phyloP scores from a whole-genome alignment of 2,888 invertebrate genomes.

The Lomographa bimaculata region DNA sequence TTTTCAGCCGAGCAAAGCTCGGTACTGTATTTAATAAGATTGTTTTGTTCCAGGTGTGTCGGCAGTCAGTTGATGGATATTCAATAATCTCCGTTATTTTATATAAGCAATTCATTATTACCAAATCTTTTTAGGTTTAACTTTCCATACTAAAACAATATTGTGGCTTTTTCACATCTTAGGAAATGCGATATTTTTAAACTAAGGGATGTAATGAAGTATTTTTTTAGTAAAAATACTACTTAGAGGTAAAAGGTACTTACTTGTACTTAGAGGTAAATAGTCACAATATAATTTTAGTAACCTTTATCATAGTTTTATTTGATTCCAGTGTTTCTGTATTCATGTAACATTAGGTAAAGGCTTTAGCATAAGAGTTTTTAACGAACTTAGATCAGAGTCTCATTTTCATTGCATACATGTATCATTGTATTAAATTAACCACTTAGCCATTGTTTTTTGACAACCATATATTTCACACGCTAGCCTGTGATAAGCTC shows the following conservation, averaged over 20 bases:
- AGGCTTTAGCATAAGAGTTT: constrained; percentile 28
- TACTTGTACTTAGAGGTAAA: too few relatives aligned
- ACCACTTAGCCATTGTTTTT: constrained; percentile 9
- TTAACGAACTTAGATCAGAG: too few relatives aligned
- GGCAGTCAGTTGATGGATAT: constrained; percentile 26
- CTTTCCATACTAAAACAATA: constrained; percentile 41
- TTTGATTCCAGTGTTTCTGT: constrained; percentile 18
- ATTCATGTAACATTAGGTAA: constrained; percentile 15
- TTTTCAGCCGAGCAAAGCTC: too few relatives aligned
- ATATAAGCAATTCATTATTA: constrained; percentile 63
- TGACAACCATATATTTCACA: constrained; percentile 39
- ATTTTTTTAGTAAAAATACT: too few relatives aligned
- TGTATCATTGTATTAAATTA: constrained; percentile 6
- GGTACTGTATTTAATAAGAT: neutral
- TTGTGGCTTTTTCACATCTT: constrained; percentile 48
- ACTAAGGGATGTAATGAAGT: neutral
- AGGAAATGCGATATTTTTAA: constrained; percentile 11
- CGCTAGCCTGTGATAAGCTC: constrained; percentile 75
- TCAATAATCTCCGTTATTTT: constrained; percentile 61
- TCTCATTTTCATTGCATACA: constrained; percentile 14
- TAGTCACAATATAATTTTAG: neutral
- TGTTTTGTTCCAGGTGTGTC: constrained; percentile 41
- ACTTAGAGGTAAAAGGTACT: too few relatives aligned
- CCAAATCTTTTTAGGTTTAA: constrained; percentile 62
- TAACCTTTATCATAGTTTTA: neutral